A percentile compares a stretch with the other conserved stretches of the same genome.
Conservation (phyloP, 2,888 invertebrate genomes). For the Trypoxylon attenuatum region DNA sequence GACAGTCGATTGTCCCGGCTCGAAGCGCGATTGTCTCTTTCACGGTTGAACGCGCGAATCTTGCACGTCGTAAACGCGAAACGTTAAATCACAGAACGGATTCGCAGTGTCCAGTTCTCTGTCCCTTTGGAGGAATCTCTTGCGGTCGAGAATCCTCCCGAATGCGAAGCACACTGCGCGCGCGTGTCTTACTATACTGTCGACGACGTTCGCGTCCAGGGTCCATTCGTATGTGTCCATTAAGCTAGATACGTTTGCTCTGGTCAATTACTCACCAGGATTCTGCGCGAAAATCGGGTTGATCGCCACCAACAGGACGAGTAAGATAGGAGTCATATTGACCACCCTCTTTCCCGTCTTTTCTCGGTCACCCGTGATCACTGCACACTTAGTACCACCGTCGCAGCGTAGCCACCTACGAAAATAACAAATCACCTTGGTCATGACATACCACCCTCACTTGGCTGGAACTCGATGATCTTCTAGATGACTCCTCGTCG, state of each 20-base stretch:
- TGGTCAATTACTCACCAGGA: conserved; percentile 70
- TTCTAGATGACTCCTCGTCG: too few relatives aligned
- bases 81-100: too few relatives aligned
- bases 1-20: too few relatives aligned
- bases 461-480: too few relatives aligned
- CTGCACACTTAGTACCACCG: conserved; percentile 71
- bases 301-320: conserved; percentile 74
- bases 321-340: conserved; percentile 74
- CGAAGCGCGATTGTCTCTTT: too few relatives aligned
- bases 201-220: neutral
- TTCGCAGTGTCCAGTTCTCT: too few relatives aligned
- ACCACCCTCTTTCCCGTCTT: conserved; percentile 70
- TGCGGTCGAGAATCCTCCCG: conserved; percentile 4
- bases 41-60: too few relatives aligned
- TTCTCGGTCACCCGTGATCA: conserved; percentile 67
- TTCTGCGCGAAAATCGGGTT: conserved; percentile 73
- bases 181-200: neutral
- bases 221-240: conserved; percentile 27
- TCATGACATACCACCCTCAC: conserved; percentile 65
- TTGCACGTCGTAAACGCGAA: too few relatives aligned
- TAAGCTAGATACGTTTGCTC: conserved; percentile 48
- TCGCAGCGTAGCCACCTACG: conserved; percentile 67
- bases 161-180: neutral
- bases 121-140: neutral
- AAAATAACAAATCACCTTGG: conserved; percentile 66